Evolutionary conservation across 64 coral and sea anemone genomes (phyloP).

Genomic region (Actinia tenebrosa): DNA sequence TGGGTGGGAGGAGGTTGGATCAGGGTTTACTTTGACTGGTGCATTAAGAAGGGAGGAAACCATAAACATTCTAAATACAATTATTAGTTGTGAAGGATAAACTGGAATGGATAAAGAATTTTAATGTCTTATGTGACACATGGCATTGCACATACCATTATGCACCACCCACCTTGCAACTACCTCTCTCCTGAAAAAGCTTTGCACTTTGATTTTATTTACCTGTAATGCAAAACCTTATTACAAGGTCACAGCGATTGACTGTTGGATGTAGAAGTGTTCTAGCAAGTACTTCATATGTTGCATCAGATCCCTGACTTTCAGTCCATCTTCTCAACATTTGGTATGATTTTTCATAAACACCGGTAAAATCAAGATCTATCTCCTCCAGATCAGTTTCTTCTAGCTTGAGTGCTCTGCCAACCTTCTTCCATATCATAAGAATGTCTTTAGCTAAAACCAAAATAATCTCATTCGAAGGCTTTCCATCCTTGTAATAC

Average conservation of each 20-base stretch:
- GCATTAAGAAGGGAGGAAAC: too few relatives aligned
- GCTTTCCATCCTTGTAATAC: neutral
- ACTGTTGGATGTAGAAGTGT: constrained; percentile 13
- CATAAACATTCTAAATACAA: too few relatives aligned
- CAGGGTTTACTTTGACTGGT: too few relatives aligned
- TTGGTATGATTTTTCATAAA: constrained; percentile 28
- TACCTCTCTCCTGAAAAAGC: too few relatives aligned
- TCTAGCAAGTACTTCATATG: constrained; percentile 23
- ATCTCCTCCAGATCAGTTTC: constrained; percentile 39
- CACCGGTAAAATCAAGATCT: neutral
- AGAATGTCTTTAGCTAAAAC: constrained; percentile 21
- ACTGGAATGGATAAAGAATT: too few relatives aligned
- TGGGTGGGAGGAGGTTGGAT: too few relatives aligned
- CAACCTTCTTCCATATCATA: constrained; percentile 31
- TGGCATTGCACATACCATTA: too few relatives aligned
- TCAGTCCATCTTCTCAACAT: constrained; percentile 53
- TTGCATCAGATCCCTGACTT: constrained; percentile 17
- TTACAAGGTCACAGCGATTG: constrained; percentile 25
- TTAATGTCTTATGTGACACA: too few relatives aligned
- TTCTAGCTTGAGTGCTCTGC: constrained; percentile 6
- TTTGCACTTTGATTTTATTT: neutral
- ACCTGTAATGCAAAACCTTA: constrained; percentile 15
- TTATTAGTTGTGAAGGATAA: too few relatives aligned
- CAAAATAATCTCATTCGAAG: neutral
- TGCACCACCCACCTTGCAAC: too few relatives aligned